phyloP scores from a whole-genome alignment of 2,888 invertebrate genomes.

The Mystacides longicornis region DNA sequence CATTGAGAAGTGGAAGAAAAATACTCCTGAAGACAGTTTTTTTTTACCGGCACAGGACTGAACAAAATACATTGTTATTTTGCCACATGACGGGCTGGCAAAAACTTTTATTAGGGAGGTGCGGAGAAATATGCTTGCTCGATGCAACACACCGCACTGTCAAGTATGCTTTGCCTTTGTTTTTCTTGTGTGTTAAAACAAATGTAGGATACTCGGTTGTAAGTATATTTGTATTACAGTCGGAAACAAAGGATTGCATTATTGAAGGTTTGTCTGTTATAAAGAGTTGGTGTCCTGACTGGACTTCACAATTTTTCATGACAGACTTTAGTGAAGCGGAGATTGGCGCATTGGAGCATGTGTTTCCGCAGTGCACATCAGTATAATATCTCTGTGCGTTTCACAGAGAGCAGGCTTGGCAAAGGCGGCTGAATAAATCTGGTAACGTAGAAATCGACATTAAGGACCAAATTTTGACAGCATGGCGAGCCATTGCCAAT shows the following conservation, averaged over 20 bases:
- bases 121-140: neutral
- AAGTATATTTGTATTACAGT: neutral
- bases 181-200: neutral
- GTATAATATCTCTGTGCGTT: neutral
- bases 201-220: neutral
- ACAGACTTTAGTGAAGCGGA: neutral
- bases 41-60: neutral
- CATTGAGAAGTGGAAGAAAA: neutral
- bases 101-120: neutral
- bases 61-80: neutral
- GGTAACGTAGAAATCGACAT: neutral
- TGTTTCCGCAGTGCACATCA: neutral
- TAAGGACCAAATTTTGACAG: neutral
- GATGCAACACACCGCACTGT: neutral
- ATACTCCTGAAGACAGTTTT: neutral
- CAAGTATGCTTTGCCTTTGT: neutral
- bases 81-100: neutral
- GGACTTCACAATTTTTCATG: neutral
- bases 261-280: neutral
- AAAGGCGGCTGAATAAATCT: neutral
- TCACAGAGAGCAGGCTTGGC: neutral
- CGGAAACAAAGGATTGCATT: neutral
- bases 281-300: slow-evolving; percentile 1
- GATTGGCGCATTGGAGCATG: neutral
- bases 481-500: neutral